These are phyloP conservation scores for Forbesichthys agassizii DNA, from an alignment of 2,113 vertebrate species.

Conservation along the genomic window DNA sequence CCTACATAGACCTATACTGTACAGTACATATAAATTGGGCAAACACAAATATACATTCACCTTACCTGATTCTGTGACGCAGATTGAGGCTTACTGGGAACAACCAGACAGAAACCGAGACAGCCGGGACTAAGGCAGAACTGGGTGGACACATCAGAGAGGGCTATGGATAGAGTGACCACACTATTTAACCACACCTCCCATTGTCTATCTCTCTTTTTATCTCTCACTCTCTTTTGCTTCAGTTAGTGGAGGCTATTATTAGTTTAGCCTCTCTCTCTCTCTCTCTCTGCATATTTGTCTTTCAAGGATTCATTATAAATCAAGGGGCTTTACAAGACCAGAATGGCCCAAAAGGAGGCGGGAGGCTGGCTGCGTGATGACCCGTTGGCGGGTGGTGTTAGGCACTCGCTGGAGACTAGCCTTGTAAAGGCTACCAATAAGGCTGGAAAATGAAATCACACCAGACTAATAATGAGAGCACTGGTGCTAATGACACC, in stretches of 20 bases:
- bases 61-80: conserved; percentile 33
- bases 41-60: too few relatives aligned
- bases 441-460: neutral
- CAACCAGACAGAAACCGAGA: too few relatives aligned
- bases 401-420: neutral
- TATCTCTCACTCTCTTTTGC: conserved; percentile 39
- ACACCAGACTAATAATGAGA: neutral
- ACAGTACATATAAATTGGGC: too few relatives aligned
- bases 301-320: conserved; percentile 34
- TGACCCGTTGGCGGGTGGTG: neutral
- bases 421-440: neutral
- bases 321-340: conserved; percentile 8
- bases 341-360: neutral
- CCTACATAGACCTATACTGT: too few relatives aligned
- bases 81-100: too few relatives aligned
- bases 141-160: conserved; percentile 2
- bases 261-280: conserved; percentile 60
- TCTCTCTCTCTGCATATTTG: conserved; percentile 26
- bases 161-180: conserved; percentile 21
- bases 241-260: conserved; percentile 68
- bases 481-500: neutral
- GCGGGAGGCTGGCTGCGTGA: neutral
- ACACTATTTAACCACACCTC: conserved; percentile 69
- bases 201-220: conserved; percentile 46
- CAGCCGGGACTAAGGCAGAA: neutral